Percentiles rank a stretch among this genome's conserved stretches.
phyloP scores from a whole-genome alignment of 1,140 invertebrate genomes.

The Trigoniulus corallinus region DNA sequence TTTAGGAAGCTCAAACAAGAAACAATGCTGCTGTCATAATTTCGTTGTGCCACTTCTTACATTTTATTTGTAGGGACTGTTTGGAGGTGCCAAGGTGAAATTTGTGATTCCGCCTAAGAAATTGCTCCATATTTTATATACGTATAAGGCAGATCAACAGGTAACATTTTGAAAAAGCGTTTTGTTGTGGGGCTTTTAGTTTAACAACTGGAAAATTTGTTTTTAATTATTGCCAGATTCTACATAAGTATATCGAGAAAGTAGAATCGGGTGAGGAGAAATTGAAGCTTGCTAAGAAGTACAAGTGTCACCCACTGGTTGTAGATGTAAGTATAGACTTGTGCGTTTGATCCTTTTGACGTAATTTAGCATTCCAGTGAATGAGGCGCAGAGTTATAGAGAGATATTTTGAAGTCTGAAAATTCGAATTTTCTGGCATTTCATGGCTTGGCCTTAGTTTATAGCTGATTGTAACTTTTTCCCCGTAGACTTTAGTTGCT shows the following conservation, averaged over 20 bases:
- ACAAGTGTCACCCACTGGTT: not conserved
- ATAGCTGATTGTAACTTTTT: no score
- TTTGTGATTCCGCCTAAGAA: not conserved
- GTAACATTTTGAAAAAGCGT: not conserved
- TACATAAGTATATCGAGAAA: not conserved
- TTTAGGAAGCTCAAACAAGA: no score
- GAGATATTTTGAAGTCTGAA: not conserved
- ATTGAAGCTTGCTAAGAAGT: not conserved
- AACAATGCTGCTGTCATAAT: no score
- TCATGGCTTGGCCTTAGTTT: no score
- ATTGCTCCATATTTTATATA: not conserved
- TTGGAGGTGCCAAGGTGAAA: not conserved
- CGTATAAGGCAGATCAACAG: not conserved
- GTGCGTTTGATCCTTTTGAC: no score
- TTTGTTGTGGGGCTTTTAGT: no score
- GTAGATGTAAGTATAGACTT: conserved; percentile 1
- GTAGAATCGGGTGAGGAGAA: not conserved
- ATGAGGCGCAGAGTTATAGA: not conserved
- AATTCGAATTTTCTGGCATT: not conserved
- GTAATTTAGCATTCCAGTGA: no score
- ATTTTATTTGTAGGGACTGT: not conserved
- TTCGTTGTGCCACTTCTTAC: no score
- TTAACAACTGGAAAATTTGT: not conserved
- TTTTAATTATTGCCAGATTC: not conserved
- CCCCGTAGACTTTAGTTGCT: not conserved